Conservation (phyloP, 2,113 vertebrate species). For the Fregetta grallaria region DNA sequence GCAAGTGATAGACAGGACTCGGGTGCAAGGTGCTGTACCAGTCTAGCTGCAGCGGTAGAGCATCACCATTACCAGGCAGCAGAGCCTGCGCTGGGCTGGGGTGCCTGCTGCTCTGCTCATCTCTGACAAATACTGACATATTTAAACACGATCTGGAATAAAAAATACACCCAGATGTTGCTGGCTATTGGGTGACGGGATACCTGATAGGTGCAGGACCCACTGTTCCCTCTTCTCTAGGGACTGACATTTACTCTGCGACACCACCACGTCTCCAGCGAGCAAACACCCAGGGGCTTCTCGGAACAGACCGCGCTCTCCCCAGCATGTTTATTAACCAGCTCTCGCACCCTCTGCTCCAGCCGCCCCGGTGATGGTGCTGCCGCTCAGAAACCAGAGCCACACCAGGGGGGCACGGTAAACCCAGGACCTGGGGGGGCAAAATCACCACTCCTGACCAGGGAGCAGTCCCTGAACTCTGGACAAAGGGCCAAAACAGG, state of each 20-base stretch:
- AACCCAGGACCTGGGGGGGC: fast-evolving
- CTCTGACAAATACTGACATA: neutral
- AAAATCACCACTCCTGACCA: neutral
- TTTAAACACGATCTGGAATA: neutral
- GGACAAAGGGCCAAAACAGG: neutral
- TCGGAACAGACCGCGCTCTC: neutral
- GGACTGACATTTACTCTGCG: conserved; percentile 55
- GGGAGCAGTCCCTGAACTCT: neutral
- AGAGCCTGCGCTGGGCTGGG: neutral
- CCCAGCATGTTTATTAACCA: conserved; percentile 13
- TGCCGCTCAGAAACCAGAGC: neutral
- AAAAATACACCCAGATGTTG: conserved; percentile 66
- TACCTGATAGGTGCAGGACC: conserved; percentile 43
- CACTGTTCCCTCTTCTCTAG: conserved; percentile 5
- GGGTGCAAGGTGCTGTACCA: neutral
- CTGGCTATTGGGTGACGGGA: conserved; percentile 16
- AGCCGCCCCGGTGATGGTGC: neutral
- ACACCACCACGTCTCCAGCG: neutral
- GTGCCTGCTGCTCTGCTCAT: neutral
- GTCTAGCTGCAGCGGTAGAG: fast-evolving
- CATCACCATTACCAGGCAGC: neutral
- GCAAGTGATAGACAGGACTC: neutral
- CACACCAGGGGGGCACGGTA: neutral
- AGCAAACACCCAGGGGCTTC: conserved; percentile 30
- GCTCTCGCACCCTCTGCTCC: neutral